phyloP scores from a whole-genome alignment of 35 echinoderm and acorn worm species.

The Holothuria glaberrima region DNA sequence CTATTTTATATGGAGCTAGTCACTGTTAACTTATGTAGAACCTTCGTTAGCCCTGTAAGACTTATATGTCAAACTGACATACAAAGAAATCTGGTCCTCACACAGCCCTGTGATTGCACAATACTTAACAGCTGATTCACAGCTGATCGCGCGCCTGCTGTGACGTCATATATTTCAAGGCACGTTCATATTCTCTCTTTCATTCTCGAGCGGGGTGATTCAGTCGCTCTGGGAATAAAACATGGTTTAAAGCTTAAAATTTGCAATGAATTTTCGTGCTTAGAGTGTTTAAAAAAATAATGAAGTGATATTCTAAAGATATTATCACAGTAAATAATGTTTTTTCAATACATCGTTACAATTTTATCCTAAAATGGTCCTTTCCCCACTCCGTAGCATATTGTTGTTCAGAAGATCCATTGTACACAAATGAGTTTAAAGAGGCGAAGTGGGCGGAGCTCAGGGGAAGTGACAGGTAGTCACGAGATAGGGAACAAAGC shows the following conservation, averaged over 20 bases:
- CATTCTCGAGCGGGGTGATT: not conserved
- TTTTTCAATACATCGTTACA: too few relatives aligned
- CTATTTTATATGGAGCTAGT: too few relatives aligned
- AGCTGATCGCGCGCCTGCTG: conserved; percentile 26
- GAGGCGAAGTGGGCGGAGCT: not conserved
- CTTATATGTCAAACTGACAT: not conserved
- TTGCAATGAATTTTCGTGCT: not conserved
- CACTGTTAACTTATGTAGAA: too few relatives aligned
- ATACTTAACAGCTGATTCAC: conserved; percentile 45
- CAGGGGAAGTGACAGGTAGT: not conserved
- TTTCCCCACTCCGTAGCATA: not conserved
- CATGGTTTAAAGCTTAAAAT: not conserved
- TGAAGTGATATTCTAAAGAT: not conserved
- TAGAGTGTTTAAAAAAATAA: not conserved
- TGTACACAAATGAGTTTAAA: conserved; percentile 32
- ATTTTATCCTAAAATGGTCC: not conserved
- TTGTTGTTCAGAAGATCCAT: conserved; percentile 10
- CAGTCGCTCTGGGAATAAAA: conserved; percentile 2
- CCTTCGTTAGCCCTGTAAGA: not conserved
- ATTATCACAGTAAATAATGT: too few relatives aligned
- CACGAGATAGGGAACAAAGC: conserved; percentile 21
- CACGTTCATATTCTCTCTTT: not conserved
- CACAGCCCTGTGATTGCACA: conserved; percentile 26
- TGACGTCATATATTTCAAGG: conserved; percentile 37
- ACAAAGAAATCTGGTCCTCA: not conserved